Conservation (phyloP, 2,113 vertebrate species). For the Oostethus manadensis region DNA sequence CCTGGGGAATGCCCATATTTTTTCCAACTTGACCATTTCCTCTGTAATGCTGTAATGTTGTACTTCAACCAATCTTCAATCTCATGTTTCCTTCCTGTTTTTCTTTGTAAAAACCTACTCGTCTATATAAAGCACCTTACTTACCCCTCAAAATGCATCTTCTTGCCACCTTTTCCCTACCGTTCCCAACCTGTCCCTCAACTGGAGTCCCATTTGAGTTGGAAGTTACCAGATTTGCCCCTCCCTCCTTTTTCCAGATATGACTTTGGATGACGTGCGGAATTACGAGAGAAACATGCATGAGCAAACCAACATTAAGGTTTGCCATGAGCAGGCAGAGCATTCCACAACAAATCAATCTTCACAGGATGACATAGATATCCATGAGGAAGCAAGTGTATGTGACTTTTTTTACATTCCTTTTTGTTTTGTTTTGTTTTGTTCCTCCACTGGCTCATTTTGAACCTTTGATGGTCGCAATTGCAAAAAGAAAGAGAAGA, state of each 20-base stretch:
- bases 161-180: conserved; percentile 42
- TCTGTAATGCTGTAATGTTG: conserved; percentile 16
- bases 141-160: conserved; percentile 18
- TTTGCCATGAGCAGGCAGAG: conserved; percentile 85
- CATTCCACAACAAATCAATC: conserved; percentile 82
- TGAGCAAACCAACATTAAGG: conserved; percentile 99
- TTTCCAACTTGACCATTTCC: conserved; percentile 12
- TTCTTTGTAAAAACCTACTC: conserved; percentile 2
- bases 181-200: conserved; percentile 14
- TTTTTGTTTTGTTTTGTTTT: conserved; percentile 32
- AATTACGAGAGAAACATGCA: conserved; percentile 98
- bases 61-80: conserved; percentile 20
- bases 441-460: conserved; percentile 20
- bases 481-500: too few species aligned
- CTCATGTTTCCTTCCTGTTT: conserved; percentile 15
- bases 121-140: background rate
- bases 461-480: conserved; percentile 9
- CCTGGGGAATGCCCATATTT: background rate
- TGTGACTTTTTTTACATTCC: conserved; percentile 63
- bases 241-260: conserved; percentile 89
- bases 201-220: conserved; percentile 54
- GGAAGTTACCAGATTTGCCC: conserved; percentile 74
- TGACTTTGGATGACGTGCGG: conserved; percentile 97
- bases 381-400: conserved; percentile 92
- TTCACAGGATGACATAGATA: conserved; percentile 91